Conservation (phyloP, 1,140 invertebrate genomes). For the Drosophila oshimai region DNA sequence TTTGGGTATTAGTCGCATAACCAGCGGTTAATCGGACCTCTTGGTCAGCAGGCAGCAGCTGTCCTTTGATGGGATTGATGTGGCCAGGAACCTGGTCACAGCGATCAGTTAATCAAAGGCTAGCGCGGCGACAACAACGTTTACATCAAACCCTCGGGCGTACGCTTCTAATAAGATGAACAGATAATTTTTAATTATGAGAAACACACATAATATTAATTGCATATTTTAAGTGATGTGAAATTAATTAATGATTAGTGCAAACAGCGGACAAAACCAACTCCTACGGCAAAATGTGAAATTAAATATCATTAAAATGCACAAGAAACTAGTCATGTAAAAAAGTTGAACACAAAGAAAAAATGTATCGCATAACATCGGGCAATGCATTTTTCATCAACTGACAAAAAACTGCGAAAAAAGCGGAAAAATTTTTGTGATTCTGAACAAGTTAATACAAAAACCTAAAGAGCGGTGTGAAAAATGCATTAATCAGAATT, state of each 20-base stretch:
- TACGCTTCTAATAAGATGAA: conserved; percentile 35
- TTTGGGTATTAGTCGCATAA: conserved; percentile 7
- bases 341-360: conserved; percentile 32
- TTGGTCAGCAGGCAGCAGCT: conserved; percentile 42
- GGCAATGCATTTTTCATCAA: conserved; percentile 72
- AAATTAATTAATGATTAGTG: conserved; percentile 81
- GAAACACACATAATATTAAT: conserved; percentile 59
- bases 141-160: background rate
- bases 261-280: conserved; percentile 55
- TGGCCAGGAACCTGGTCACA: background rate
- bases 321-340: conserved; percentile 52
- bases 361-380: conserved; percentile 57
- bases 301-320: conserved; percentile 76
- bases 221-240: conserved; percentile 69
- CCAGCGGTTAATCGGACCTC: background rate
- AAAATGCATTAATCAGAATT: conserved; percentile 77
- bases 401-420: conserved; percentile 30
- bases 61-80: conserved; percentile 7
- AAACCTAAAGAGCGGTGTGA: conserved; percentile 62
- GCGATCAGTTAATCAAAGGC: conserved; percentile 75
- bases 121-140: conserved; percentile 50
- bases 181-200: conserved; percentile 64
- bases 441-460: conserved; percentile 68
- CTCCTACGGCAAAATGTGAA: conserved; percentile 51
- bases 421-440: conserved; percentile 68